phyloP scores from a whole-genome alignment of 2,113 vertebrate genomes.

The Xerus inauris region DNA sequence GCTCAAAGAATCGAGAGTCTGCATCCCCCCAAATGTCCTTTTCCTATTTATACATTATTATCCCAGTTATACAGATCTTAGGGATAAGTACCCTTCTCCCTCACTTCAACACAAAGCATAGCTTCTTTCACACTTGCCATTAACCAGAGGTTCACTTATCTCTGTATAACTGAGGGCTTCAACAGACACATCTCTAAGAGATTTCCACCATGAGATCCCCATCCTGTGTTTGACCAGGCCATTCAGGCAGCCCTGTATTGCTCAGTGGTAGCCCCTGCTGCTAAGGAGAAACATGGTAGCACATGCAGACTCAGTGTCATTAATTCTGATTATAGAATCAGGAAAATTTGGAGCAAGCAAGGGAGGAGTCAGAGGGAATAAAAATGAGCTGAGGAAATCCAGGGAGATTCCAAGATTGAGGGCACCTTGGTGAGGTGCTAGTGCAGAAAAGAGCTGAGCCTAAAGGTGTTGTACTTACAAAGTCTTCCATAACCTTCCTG shows the following conservation, averaged over 20 bases:
- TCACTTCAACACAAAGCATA: background rate
- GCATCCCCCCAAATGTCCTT: background rate
- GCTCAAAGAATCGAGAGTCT: background rate
- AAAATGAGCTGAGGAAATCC: background rate
- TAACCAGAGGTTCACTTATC: background rate
- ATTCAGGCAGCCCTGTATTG: conserved; percentile 6
- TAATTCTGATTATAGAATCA: background rate
- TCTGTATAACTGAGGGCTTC: background rate
- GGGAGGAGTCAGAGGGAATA: background rate
- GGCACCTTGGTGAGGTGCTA: background rate
- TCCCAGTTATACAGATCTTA: too few species aligned
- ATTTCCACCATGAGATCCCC: background rate
- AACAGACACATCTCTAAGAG: rapidly evolving
- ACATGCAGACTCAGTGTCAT: background rate
- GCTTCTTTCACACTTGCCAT: background rate
- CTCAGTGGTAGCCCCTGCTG: conserved; percentile 76
- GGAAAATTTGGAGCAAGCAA: conserved; percentile 7
- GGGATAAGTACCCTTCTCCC: background rate
- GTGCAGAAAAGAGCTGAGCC: background rate
- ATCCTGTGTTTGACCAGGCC: background rate
- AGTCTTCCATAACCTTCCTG: background rate
- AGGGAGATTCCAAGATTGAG: background rate
- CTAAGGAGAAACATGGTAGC: background rate
- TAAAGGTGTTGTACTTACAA: background rate
- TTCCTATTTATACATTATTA: background rate